Evolutionary conservation across 2,113 vertebrate species (phyloP).

Genomic region (Myodes glareolus): DNA sequence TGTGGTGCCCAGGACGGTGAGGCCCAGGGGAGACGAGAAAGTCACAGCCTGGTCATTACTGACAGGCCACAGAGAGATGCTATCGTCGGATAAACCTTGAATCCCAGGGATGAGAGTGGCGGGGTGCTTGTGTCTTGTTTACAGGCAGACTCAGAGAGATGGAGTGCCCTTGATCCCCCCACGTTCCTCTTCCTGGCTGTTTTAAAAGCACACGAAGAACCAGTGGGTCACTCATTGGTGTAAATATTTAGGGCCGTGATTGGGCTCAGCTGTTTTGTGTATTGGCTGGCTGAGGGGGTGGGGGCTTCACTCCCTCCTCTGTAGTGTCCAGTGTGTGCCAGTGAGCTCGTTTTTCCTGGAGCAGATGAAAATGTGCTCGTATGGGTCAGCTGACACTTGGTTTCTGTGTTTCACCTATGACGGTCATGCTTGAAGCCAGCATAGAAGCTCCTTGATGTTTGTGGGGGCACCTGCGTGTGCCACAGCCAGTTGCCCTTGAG

Average conservation of each 20-base stretch:
- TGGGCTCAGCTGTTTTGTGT: not conserved
- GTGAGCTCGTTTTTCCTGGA: not conserved
- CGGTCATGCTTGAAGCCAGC: not conserved
- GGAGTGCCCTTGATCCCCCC: not conserved
- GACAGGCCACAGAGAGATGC: not conserved
- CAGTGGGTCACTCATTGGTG: not conserved
- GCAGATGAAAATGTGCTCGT: not conserved
- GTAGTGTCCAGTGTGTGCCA: not conserved
- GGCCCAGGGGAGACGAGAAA: not conserved
- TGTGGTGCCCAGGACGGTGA: not conserved
- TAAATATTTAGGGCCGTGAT: not conserved
- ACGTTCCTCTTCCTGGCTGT: not conserved
- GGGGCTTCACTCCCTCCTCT: not conserved
- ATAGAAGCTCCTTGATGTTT: not conserved
- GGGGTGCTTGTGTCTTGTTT: not conserved
- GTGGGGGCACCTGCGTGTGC: not conserved
- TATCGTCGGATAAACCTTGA: not conserved
- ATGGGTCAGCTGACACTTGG: not conserved
- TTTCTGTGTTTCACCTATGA: not conserved
- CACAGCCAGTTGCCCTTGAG: rapidly evolving
- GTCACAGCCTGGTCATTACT: rapidly evolving
- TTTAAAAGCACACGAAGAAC: not conserved
- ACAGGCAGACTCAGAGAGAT: not conserved
- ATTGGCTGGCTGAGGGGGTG: not conserved
- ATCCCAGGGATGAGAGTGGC: rapidly evolving